phyloP scores from a whole-genome alignment of 1,140 invertebrate genomes.

The Drosophila novamexicana region DNA sequence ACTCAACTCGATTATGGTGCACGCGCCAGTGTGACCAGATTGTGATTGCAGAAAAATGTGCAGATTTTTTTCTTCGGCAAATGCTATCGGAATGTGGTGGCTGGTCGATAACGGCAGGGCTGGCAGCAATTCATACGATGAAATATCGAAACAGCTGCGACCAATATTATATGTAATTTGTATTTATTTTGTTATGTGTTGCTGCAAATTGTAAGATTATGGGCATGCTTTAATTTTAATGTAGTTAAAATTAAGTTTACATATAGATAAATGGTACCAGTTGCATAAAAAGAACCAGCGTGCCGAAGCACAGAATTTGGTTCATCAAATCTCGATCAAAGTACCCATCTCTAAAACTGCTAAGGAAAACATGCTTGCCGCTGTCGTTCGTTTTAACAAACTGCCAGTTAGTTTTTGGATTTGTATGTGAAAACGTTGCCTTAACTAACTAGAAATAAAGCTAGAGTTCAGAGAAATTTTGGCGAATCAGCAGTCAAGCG shows the following conservation, averaged over 20 bases:
- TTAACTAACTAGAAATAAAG: too few relatives aligned
- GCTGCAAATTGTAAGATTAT: too few relatives aligned
- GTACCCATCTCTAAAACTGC: slow-evolving; percentile 3
- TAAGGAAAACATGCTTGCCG: not conserved
- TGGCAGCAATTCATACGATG: not conserved
- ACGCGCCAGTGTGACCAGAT: slow-evolving; percentile 50
- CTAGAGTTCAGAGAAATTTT: not conserved
- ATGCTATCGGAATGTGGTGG: not conserved
- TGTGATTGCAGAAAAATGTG: not conserved
- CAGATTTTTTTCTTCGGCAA: not conserved
- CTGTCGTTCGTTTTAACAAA: slow-evolving; percentile 14
- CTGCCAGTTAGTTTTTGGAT: slow-evolving; percentile 7
- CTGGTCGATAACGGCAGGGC: not conserved
- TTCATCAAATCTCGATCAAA: not conserved
- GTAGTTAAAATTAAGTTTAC: too few relatives aligned
- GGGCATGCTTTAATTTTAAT: too few relatives aligned
- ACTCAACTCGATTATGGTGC: slow-evolving; percentile 47
- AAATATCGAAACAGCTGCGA: not conserved
- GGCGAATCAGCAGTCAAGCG: not conserved
- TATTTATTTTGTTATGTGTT: too few relatives aligned
- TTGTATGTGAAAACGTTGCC: slow-evolving; percentile 14
- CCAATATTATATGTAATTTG: not conserved
- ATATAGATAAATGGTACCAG: too few relatives aligned
- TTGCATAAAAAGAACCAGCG: not conserved
- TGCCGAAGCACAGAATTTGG: not conserved